phyloP scores from a whole-genome alignment of 2,888 invertebrate genomes.

The Muscina levida region DNA sequence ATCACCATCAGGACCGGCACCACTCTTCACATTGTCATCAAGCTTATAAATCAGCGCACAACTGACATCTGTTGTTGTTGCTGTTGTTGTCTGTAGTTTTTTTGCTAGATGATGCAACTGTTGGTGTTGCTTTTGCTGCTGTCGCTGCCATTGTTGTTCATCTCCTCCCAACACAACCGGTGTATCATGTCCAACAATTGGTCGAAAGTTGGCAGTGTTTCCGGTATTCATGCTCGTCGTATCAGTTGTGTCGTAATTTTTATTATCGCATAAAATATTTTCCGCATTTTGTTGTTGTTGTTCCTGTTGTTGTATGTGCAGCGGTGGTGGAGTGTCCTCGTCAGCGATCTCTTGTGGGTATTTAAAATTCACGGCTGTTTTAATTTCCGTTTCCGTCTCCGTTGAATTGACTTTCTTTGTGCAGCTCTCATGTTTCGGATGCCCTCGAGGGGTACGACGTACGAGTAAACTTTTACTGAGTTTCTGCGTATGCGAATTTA shows the following conservation, averaged over 20 bases:
- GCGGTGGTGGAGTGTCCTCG: neutral
- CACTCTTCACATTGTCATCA: slow-evolving; percentile 15
- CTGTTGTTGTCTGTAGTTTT: slow-evolving; percentile 23
- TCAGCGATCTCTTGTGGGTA: slow-evolving; percentile 13
- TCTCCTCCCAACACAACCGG: slow-evolving; percentile 25
- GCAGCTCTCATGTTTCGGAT: slow-evolving; percentile 34
- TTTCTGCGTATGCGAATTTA: slow-evolving; percentile 11
- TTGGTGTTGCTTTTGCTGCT: slow-evolving; percentile 35
- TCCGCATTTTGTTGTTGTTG: slow-evolving; percentile 29
- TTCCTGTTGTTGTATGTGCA: neutral
- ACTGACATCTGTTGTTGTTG: slow-evolving; percentile 37
- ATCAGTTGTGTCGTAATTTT: slow-evolving; percentile 44
- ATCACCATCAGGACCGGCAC: neutral
- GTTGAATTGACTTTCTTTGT: slow-evolving; percentile 16
- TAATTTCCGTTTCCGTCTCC: slow-evolving; percentile 53
- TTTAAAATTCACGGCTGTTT: slow-evolving; percentile 45
- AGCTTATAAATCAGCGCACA: slow-evolving; percentile 51
- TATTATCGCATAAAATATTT: slow-evolving; percentile 37
- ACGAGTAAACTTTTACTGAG: slow-evolving; percentile 31
- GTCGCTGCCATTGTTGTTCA: slow-evolving; percentile 33
- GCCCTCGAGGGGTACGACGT: slow-evolving; percentile 42
- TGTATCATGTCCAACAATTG: neutral
- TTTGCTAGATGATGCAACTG: slow-evolving; percentile 31
- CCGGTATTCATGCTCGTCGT: slow-evolving; percentile 42
- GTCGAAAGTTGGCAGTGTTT: slow-evolving; percentile 39